These are phyloP conservation scores for Hyposoter dolosus DNA, from an alignment of 2,888 invertebrate genomes.

Conservation along the genomic window DNA sequence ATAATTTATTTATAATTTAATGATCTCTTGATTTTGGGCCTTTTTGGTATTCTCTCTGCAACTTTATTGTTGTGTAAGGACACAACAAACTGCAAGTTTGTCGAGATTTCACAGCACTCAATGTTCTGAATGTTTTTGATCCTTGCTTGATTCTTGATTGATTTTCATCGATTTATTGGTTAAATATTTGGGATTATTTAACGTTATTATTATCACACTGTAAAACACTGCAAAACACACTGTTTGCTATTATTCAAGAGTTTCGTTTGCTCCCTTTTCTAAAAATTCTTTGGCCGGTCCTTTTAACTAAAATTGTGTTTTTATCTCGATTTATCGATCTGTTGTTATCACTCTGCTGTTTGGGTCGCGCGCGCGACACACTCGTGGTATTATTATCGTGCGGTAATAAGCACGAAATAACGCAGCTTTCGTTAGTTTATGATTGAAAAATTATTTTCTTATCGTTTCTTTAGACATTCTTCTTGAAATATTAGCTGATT, in stretches of 20 bases:
- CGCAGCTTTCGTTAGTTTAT: conserved; percentile 1
- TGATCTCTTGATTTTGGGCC: conserved; percentile 50
- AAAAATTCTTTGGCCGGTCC: neutral
- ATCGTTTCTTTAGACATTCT: conserved; percentile 11
- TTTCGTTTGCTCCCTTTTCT: neutral
- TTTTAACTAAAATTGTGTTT: conserved; percentile 18
- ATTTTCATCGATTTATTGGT: neutral
- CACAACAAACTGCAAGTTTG: conserved; percentile 4
- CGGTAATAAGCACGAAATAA: neutral
- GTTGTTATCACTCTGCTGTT: conserved; percentile 33
- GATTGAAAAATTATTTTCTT: neutral
- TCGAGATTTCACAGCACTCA: neutral
- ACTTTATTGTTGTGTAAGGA: conserved; percentile 34
- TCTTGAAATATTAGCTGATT: neutral
- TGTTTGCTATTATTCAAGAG: neutral
- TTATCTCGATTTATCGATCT: conserved; percentile 30
- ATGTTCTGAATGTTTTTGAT: neutral
- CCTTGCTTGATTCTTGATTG: neutral
- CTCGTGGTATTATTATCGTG: conserved; percentile 25
- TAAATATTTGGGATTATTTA: neutral
- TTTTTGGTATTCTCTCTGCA: conserved; percentile 29
- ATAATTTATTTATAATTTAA: conserved; percentile 56
- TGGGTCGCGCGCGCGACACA: conserved; percentile 14
- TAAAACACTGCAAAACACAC: neutral
- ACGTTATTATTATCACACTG: conserved; percentile 5